Evolutionary conservation across 2,888 invertebrate genomes (phyloP).

Genomic region (Trisateles emortualis): DNA sequence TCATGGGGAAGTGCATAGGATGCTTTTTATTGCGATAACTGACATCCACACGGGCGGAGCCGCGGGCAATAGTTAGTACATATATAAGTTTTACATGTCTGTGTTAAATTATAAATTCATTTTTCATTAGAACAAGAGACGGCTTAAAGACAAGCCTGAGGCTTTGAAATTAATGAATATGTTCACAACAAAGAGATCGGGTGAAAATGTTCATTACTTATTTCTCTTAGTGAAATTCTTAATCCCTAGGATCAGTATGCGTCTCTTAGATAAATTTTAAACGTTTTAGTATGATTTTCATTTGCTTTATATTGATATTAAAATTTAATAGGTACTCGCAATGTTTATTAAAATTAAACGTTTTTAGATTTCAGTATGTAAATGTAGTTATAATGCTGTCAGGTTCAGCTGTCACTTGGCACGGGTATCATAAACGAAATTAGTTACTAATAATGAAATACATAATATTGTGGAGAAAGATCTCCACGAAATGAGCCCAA

Average conservation of each 20-base stretch:
- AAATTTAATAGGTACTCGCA: no score
- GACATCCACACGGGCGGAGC: no score
- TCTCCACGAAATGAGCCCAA: no score
- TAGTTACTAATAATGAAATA: neutral
- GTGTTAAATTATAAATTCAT: constrained; percentile 55
- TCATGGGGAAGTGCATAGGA: no score
- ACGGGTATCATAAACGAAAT: neutral
- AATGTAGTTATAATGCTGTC: no score
- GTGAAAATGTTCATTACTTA: constrained; percentile 57
- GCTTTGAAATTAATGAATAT: constrained; percentile 62
- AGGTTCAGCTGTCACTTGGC: no score
- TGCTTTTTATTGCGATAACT: no score
- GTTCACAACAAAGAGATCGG: constrained; percentile 61
- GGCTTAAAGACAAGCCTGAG: constrained; percentile 52
- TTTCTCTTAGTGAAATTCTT: constrained; percentile 42
- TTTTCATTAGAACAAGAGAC: constrained; percentile 52
- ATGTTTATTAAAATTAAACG: no score
- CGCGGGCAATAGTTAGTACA: neutral
- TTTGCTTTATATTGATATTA: no score
- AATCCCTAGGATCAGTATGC: constrained; percentile 38
- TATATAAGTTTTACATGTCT: constrained; percentile 10
- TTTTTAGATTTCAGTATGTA: no score
- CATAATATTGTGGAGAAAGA: no score
- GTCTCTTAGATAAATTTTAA: constrained; percentile 15
- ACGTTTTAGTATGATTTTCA: constrained; percentile 34